Percentiles rank a stretch among this genome's conserved stretches.
These are phyloP conservation scores for Lithobates sylvaticus DNA, from an alignment of 2,797 vertebrate genomes.

Conservation along the genomic window DNA sequence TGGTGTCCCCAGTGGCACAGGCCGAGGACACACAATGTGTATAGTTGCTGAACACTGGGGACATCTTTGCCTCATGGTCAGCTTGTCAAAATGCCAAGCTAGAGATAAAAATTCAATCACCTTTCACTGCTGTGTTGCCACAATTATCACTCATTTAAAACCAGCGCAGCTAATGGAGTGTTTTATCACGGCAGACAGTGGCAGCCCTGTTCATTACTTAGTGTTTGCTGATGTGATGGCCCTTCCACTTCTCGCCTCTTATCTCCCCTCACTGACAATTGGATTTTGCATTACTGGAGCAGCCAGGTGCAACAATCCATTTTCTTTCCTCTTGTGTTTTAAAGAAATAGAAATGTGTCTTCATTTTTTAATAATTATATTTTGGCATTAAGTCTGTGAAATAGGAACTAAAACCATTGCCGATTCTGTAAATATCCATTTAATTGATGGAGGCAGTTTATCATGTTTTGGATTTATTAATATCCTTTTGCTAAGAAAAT, in stretches of 20 bases:
- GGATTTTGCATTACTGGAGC: constrained; percentile 93
- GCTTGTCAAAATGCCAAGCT: constrained; percentile 70
- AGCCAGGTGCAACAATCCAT: constrained; percentile 96
- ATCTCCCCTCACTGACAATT: constrained; percentile 91
- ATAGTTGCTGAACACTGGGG: constrained; percentile 40
- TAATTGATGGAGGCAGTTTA: neutral
- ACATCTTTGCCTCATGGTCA: constrained; percentile 71
- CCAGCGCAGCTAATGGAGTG: constrained; percentile 85
- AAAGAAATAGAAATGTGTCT: constrained; percentile 75
- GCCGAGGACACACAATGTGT: constrained; percentile 39
- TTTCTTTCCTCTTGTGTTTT: constrained; percentile 84
- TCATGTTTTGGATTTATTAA: neutral
- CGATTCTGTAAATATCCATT: constrained; percentile 2
- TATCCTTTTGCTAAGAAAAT: neutral
- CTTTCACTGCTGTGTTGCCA: constrained; percentile 81
- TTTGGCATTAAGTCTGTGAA: constrained; percentile 74
- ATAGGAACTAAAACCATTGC: constrained; percentile 54
- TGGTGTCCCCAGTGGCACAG: neutral
- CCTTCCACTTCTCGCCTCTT: constrained; percentile 77
- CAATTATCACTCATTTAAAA: constrained; percentile 95
- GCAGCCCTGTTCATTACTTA: constrained; percentile 92
- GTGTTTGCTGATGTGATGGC: constrained; percentile 95
- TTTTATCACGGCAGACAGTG: constrained; percentile 92
- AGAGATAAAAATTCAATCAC: constrained; percentile 95
- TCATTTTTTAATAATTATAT: constrained; percentile 68